A percentile compares a stretch with the other conserved stretches of the same genome.
Evolutionary conservation across 2,797 vertebrate genomes (phyloP).

Genomic region (Fundulus diaphanus): DNA sequence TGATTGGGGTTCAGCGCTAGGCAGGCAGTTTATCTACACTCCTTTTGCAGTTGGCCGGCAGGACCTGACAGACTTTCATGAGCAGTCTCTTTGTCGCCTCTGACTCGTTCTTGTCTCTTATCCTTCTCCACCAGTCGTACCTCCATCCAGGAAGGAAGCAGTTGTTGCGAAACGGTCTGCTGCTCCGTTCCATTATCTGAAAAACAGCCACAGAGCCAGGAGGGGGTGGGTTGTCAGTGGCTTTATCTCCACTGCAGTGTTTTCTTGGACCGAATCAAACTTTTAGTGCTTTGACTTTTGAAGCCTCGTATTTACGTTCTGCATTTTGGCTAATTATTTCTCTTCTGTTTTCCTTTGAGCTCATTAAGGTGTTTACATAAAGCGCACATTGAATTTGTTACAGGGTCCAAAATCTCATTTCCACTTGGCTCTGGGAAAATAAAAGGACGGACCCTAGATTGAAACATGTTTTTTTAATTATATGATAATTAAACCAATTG

Average conservation of each 20-base stretch:
- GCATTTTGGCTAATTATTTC: conserved; percentile 44
- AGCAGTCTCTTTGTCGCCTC: conserved; percentile 65
- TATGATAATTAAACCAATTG: conserved; percentile 83
- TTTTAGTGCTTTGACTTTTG: conserved; percentile 28
- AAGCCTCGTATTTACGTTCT: conserved; percentile 42
- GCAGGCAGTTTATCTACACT: conserved; percentile 77
- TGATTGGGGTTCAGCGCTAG: conserved; percentile 51
- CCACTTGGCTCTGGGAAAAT: conserved; percentile 78
- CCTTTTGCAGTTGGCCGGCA: conserved; percentile 69
- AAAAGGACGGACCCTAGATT: conserved; percentile 82
- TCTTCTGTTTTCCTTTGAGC: conserved; percentile 29
- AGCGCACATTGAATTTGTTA: conserved; percentile 84
- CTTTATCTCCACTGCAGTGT: conserved; percentile 41
- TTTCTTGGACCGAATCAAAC: conserved; percentile 42
- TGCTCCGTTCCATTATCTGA: conserved; percentile 55
- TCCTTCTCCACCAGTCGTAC: conserved; percentile 30
- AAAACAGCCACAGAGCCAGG: conserved; percentile 50
- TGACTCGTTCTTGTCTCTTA: conserved; percentile 57
- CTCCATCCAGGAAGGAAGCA: conserved; percentile 71
- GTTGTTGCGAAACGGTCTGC: conserved; percentile 70
- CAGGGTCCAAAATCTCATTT: conserved; percentile 72
- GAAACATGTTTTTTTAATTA: conserved; percentile 82
- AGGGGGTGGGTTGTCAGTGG: conserved; percentile 21
- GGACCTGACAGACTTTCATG: conserved; percentile 50
- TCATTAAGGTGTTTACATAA: conserved; percentile 81